Percentiles rank a stretch among this genome's conserved stretches.
Evolutionary conservation across 1,140 invertebrate species (phyloP).

Genomic region (Plectus sambesii): DNA sequence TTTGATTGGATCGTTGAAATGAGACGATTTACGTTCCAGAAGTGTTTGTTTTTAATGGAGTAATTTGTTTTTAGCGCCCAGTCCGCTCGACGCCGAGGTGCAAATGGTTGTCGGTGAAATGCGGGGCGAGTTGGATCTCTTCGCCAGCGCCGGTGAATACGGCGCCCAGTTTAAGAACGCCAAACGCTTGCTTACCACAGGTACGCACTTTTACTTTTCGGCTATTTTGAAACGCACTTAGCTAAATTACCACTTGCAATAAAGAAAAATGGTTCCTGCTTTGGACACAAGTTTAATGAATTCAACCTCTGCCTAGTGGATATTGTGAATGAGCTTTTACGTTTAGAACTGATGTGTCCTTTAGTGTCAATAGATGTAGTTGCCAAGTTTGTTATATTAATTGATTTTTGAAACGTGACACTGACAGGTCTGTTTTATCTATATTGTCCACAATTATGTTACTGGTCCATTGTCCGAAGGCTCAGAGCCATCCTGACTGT

Average conservation of each 20-base stretch:
- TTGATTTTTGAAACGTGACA: neutral
- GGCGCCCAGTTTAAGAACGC: constrained; percentile 33
- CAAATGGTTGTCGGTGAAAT: constrained; percentile 27
- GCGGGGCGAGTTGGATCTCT: constrained; percentile 18
- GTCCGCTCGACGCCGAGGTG: constrained; percentile 28
- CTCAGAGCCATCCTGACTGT: neutral
- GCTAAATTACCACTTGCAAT: too few species aligned
- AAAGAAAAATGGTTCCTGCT: too few species aligned
- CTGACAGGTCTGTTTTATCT: neutral
- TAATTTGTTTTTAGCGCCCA: too few species aligned
- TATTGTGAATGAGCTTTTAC: too few species aligned
- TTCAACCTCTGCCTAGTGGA: too few species aligned
- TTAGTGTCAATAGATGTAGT: constrained; percentile 7
- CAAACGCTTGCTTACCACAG: constrained; percentile 22
- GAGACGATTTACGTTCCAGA: too few species aligned
- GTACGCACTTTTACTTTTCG: constrained; percentile 10
- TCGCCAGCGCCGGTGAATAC: constrained; percentile 26
- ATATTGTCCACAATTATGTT: neutral
- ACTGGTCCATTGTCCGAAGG: constrained; percentile 6
- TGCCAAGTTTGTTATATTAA: constrained; percentile 3
- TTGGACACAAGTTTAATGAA: too few species aligned
- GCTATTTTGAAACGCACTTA: too few species aligned
- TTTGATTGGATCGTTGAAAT: too few species aligned
- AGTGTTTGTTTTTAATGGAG: too few species aligned
- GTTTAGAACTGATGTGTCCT: too few species aligned